A percentile compares a stretch with the other conserved stretches of the same genome.
Evolutionary conservation across 2,797 vertebrate species (phyloP).

Genomic region (Phylloscopus collybita): DNA sequence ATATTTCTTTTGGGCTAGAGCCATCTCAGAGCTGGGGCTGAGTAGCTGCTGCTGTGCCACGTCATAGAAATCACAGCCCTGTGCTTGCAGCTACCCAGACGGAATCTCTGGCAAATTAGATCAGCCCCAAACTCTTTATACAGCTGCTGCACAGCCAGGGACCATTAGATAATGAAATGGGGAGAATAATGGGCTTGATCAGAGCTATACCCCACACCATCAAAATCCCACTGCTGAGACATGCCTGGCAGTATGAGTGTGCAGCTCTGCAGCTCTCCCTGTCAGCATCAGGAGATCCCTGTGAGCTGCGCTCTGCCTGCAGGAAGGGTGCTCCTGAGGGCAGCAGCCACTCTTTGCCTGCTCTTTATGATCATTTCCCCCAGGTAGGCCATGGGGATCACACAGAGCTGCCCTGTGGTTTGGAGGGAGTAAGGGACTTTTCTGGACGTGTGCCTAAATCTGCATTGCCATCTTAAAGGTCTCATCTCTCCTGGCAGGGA

Average conservation of each 20-base stretch:
- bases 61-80: not conserved
- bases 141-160: not conserved
- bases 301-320: not conserved
- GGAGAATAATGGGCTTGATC: not conserved
- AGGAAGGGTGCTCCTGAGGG: not conserved
- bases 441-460: not conserved
- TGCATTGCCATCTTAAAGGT: not conserved
- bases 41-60: slow-evolving; percentile 28
- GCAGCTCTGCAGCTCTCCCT: not conserved
- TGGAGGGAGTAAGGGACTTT: not conserved
- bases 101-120: slow-evolving; percentile 28
- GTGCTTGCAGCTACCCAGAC: not conserved
- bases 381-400: not conserved
- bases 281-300: fast-evolving
- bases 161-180: not conserved
- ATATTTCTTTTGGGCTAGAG: not conserved
- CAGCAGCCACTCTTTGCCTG: not conserved
- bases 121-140: not conserved
- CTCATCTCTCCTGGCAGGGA: fast-evolving
- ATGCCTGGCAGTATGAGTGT: not conserved
- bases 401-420: not conserved
- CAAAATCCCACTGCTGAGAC: not conserved
- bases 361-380: not conserved
- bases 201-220: not conserved
- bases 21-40: not conserved